Evolutionary conservation across 2,888 invertebrate species (phyloP).

Genomic region (Phorcus lineatus): DNA sequence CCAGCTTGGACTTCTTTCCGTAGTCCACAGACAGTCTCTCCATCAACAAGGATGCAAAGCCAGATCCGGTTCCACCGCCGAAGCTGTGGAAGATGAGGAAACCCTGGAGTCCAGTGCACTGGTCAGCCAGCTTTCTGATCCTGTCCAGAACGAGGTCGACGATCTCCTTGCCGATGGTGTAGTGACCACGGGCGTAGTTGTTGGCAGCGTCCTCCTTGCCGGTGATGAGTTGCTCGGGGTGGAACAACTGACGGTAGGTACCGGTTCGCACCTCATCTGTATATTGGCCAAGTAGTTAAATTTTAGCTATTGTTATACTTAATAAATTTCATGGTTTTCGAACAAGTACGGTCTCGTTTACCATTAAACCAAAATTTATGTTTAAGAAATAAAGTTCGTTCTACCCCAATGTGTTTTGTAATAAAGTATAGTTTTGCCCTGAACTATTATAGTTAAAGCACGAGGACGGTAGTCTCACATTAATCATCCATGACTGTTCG

Average conservation of each 20-base stretch:
- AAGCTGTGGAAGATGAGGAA: slow-evolving; percentile 89
- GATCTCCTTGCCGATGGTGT: slow-evolving; percentile 91
- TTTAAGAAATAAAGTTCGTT: no score
- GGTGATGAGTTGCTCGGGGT: slow-evolving; percentile 96
- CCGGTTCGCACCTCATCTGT: slow-evolving; percentile 76
- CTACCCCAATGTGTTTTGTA: no score
- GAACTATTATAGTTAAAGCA: no score
- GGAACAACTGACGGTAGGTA: slow-evolving; percentile 92
- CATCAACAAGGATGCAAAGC: slow-evolving; percentile 91
- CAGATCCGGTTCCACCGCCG: slow-evolving; percentile 79
- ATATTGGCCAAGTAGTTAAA: no score
- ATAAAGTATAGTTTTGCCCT: no score
- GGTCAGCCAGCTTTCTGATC: slow-evolving; percentile 75
- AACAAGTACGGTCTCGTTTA: no score
- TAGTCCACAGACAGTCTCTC: slow-evolving; percentile 89
- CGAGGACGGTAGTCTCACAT: no score
- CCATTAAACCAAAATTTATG: no score
- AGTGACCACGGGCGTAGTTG: slow-evolving; percentile 97
- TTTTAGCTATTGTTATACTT: no score
- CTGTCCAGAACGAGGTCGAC: slow-evolving; percentile 79
- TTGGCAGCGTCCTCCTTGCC: slow-evolving; percentile 98
- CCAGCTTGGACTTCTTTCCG: slow-evolving; percentile 84
- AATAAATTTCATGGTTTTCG: no score
- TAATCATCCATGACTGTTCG: no score
- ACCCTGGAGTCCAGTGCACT: slow-evolving; percentile 74